Percentiles rank a stretch among this genome's conserved stretches.
phyloP scores from a whole-genome alignment of 1,140 invertebrate genomes.

The Calliopsis andreniformis region DNA sequence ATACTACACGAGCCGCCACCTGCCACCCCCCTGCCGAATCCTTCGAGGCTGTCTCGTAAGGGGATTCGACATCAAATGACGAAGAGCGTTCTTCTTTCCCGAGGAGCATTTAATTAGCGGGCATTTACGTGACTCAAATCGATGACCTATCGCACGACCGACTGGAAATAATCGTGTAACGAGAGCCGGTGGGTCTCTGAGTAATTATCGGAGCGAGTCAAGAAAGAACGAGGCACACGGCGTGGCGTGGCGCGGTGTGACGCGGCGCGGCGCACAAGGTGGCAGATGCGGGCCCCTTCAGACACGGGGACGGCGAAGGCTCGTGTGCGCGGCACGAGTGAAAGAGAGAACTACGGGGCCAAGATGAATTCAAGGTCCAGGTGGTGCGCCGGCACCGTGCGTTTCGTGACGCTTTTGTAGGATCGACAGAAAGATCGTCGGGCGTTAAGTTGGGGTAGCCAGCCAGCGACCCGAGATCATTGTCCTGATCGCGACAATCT shows the following conservation, averaged over 20 bases:
- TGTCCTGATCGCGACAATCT: constrained; percentile 62
- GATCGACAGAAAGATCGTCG: constrained; percentile 46
- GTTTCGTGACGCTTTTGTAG: constrained; percentile 44
- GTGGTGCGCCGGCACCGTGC: constrained; percentile 25
- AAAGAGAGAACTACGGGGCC: constrained; percentile 14
- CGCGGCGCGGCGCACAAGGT: constrained; percentile 50
- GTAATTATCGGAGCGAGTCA: constrained; percentile 56
- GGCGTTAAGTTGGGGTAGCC: constrained; percentile 22
- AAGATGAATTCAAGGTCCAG: constrained; percentile 47
- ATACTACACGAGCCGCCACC: constrained; percentile 4
- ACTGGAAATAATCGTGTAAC: constrained; percentile 54
- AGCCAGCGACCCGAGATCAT: constrained; percentile 51
- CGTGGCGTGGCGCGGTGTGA: constrained; percentile 47
- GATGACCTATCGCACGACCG: constrained; percentile 28
- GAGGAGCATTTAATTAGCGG: constrained; percentile 29
- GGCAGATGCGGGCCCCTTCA: constrained; percentile 60
- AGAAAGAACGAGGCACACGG: constrained; percentile 41
- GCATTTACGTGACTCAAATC: neutral
- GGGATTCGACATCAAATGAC: neutral
- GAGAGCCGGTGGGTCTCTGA: constrained; percentile 17
- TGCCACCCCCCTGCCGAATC: constrained; percentile 11
- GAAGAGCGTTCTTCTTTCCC: neutral
- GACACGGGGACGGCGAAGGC: neutral
- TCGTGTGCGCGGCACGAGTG: neutral
- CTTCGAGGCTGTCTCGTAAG: too few relatives aligned